Evolutionary conservation across 2,113 vertebrate genomes (phyloP).

Genomic region (Gracilinanus agilis): DNA sequence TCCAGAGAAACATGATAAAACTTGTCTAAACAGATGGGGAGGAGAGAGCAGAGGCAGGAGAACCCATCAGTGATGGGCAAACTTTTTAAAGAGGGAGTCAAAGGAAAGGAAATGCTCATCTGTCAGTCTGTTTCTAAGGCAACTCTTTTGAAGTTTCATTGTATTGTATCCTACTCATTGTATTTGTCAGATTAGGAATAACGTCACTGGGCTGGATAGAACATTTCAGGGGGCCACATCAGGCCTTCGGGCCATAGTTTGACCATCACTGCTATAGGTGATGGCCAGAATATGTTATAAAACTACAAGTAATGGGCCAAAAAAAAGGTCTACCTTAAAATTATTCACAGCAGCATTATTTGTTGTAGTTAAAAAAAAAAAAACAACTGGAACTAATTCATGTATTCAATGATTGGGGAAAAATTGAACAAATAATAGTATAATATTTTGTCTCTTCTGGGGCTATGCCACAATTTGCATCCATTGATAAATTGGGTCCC

Average conservation of each 20-base stretch:
- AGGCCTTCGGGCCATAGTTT: no score
- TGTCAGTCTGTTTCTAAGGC: no score
- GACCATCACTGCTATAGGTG: background rate
- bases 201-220: no score
- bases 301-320: background rate
- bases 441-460: background rate
- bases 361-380: background rate
- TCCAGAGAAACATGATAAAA: background rate
- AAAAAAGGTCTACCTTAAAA: background rate
- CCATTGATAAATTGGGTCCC: background rate
- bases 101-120: no score
- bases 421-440: background rate
- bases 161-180: no score
- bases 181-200: no score
- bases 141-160: no score
- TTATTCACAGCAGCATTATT: background rate
- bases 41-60: background rate
- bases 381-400: background rate
- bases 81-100: no score
- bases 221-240: no score
- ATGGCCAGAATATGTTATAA: background rate
- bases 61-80: no score
- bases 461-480: background rate
- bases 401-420: background rate
- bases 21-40: background rate